Evolutionary conservation across 2,797 vertebrate species (phyloP), one percentile per base, ranked within the genome.

Genomic region (Poeciliopsis presidionis): DNA sequence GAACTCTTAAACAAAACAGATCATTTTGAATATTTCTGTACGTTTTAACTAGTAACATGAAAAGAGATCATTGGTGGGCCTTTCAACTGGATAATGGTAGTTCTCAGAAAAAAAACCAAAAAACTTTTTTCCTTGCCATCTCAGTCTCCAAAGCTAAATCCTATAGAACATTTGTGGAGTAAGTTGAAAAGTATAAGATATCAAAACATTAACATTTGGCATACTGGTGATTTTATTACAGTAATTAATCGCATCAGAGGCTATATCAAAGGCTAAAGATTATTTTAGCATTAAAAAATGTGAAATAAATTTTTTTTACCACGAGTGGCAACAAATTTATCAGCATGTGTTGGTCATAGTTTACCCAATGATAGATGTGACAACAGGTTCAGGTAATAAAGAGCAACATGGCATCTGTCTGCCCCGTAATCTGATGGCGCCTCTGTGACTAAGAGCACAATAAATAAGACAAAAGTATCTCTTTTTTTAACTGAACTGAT

Each of bases 381-480:
- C 83, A 83, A 77, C 77, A 76, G 78, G 83, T 81, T 73, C 70
- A 82, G 74, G 70, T 59, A 78, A 46, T 74, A 72, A 72, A 75
- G 70, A 65, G 84, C 73, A 79, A 84, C 81, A 81, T 36, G 63
- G 45, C 14, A 7, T 76, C 69, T 51, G 77, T 80, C 83, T 81
- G 74, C 78, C 67, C n/a, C 51, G 80, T 76, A 86, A 88, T 89
- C 51, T 72, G n/a, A 84, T 30, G 49, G 36, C 25, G 22, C 77
- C n/a, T 82, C 55, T 81, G 51, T 71, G 22, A 80, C 70, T 6
- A 85, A 67, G 43, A 47, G 30, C 14, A 22, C 51, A 51, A 25
- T 13, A 43, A 43, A 36, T 20, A 63, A 73, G 36, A 87, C 63
- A 53, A 71, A n/a, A 20, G 67, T 13, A 28, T 22, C 0, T 22